Evolutionary conservation across 2,888 invertebrate species (phyloP).

Genomic region (Drosophila mercatorum): DNA sequence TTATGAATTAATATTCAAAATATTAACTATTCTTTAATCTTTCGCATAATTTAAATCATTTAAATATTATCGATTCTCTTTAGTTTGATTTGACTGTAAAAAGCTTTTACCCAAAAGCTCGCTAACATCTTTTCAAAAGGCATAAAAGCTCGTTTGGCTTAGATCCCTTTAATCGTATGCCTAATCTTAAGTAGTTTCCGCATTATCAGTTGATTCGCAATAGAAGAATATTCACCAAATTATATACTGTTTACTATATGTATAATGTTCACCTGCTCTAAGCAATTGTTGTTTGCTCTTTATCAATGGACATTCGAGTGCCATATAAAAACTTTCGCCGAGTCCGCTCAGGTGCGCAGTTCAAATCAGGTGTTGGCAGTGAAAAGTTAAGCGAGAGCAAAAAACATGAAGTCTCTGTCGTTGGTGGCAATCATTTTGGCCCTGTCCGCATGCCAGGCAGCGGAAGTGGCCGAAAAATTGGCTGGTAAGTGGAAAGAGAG

Average conservation of each 20-base stretch:
- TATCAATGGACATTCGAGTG: conserved; percentile 29
- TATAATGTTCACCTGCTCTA: conserved; percentile 23
- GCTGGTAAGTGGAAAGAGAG: conserved; percentile 40
- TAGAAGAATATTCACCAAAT: conserved; percentile 42
- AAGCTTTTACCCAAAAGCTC: conserved; percentile 11
- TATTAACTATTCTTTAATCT: no score
- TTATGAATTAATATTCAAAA: no score
- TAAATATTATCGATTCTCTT: neutral
- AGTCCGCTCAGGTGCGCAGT: conserved; percentile 24
- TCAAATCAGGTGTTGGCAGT: conserved; percentile 13
- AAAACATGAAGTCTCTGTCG: conserved; percentile 52
- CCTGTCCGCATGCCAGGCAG: conserved; percentile 45
- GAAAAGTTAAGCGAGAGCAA: conserved; percentile 14
- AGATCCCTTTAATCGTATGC: conserved; percentile 9
- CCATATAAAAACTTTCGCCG: conserved; percentile 48
- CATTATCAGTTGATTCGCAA: conserved; percentile 42
- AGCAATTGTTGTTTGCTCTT: neutral
- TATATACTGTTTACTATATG: conserved; percentile 31
- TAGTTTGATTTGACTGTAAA: conserved; percentile 4
- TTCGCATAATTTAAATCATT: neutral
- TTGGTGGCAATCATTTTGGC: conserved; percentile 41
- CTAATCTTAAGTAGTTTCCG: conserved; percentile 36
- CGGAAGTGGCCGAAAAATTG: conserved; percentile 40
- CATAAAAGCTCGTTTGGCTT: neutral
- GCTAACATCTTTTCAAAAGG: neutral